A percentile compares a stretch with the other conserved stretches of the same genome.
Conservation (phyloP, 2,888 invertebrate species). For the Drosophila conformis region DNA sequence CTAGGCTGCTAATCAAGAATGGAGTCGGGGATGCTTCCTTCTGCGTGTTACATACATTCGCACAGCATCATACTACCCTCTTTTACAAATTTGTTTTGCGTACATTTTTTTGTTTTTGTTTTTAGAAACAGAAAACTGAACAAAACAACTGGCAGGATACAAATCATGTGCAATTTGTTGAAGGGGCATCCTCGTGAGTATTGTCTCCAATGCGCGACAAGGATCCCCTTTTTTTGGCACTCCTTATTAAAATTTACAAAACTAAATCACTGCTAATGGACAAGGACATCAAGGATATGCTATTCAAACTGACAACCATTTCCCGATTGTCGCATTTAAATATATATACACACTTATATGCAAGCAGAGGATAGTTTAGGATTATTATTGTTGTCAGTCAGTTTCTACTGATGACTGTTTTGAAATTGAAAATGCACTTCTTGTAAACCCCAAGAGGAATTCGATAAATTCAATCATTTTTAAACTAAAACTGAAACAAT, state of each 20-base stretch:
- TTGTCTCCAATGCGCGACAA: not conserved
- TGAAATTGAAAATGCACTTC: constrained; percentile 37
- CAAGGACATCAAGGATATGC: not conserved
- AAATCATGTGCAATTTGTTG: constrained; percentile 34
- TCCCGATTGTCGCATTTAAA: not conserved
- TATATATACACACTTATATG: not conserved
- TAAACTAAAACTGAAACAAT: not conserved
- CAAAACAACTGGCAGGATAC: constrained; percentile 21
- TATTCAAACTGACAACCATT: not conserved
- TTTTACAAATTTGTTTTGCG: not conserved
- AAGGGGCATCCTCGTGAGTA: not conserved
- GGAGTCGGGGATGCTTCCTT: not conserved
- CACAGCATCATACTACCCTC: not conserved
- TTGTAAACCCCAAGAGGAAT: constrained; percentile 5
- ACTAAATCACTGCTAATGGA: constrained; percentile 2
- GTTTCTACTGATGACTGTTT: constrained; percentile 38
- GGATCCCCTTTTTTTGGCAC: not conserved
- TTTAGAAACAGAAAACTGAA: not conserved
- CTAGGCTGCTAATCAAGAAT: not conserved
- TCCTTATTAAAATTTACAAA: constrained; percentile 16
- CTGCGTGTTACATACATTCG: not conserved
- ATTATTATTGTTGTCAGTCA: not conserved
- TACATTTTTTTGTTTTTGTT: not conserved
- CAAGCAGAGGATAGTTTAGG: no score
- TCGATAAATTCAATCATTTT: not conserved